Evolutionary conservation across 1,140 invertebrate genomes (phyloP), one percentile per base, ranked within the genome.

Genomic region (Lordiphosa stackelbergi): DNA sequence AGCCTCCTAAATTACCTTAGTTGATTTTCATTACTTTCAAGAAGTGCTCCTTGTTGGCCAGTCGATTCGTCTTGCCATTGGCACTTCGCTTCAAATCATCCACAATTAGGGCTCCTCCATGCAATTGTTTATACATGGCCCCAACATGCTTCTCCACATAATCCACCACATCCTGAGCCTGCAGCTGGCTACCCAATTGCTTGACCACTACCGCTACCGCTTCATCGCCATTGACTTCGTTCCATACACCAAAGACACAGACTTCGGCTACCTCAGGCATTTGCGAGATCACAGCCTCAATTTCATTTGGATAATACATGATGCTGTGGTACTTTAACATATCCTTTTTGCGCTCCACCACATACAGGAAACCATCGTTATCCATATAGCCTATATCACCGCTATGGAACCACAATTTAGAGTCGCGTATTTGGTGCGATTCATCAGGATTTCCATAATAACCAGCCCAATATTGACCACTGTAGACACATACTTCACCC

Each of bases 311-410:
- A 41, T 62, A 84, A 45, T 87, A 87, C 37, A 87, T 88, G 3
- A 69, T 73, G 16, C 55, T 71, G 10, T 59, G 51, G 28, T 74
- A 88, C 38, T 87, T 88, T 2, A 90, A 88, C 34, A 90, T 85
- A 70, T 94, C 92, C 70, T 93, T 94, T 8, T 91, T 85, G 16
- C 93, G 79, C 49, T 92, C 92, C 0, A 91, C 87, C 56, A 93
- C 88, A 46, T 86, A 90, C 3, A 91, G 66, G 10, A 85, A 75
- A 1, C 88, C 88, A 22, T 91, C 78, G 3, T 89, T 69, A 63
- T 93, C 90, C 43, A 90, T 85, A 43, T 89, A 90, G 2, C 91
- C 93, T 12, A 93, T 84, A 74, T 94, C 93, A n/a, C 93, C 93
- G 7, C 92, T 91, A 52, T 90, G 88, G 5, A 92, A 83, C 92